Conservation (phyloP, 2,888 invertebrate species). For the Bursaphelenchus okinawaensis region DNA sequence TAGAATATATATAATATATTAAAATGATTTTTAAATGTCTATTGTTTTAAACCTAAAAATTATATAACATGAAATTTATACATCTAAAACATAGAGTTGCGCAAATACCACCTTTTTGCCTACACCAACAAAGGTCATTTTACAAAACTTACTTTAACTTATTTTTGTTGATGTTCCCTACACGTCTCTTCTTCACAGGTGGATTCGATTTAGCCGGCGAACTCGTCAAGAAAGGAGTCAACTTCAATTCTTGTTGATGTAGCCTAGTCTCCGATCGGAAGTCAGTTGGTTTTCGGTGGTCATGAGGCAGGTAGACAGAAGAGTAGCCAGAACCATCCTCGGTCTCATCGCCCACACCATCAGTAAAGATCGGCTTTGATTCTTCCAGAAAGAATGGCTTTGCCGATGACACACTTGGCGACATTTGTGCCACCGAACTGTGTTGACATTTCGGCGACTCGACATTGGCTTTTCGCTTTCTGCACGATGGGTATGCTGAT, state of each 20-base stretch:
- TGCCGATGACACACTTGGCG: neutral
- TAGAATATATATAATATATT: too few relatives aligned
- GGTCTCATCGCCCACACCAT: neutral
- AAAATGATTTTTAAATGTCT: neutral
- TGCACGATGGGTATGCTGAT: neutral
- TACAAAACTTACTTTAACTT: neutral
- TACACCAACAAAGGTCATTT: too few relatives aligned
- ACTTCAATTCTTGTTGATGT: conserved; percentile 71
- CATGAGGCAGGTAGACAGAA: neutral
- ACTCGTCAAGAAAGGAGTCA: conserved; percentile 79
- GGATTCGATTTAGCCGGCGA: conserved; percentile 79
- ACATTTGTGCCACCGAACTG: neutral
- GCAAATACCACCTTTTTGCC: too few relatives aligned
- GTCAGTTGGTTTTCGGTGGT: neutral
- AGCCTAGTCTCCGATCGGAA: neutral
- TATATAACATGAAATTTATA: too few relatives aligned
- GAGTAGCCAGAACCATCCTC: neutral
- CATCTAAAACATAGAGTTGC: too few relatives aligned
- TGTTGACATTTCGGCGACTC: too few relatives aligned
- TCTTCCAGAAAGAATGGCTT: neutral
- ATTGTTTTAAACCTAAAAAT: neutral
- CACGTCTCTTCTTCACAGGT: neutral
- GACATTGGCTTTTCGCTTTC: neutral
- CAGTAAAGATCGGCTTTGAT: neutral
- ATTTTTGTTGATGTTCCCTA: neutral